A percentile compares a stretch with the other conserved stretches of the same genome.
Evolutionary conservation across 1,140 invertebrate genomes (phyloP).

Genomic region (Hylaeus volcanicus): DNA sequence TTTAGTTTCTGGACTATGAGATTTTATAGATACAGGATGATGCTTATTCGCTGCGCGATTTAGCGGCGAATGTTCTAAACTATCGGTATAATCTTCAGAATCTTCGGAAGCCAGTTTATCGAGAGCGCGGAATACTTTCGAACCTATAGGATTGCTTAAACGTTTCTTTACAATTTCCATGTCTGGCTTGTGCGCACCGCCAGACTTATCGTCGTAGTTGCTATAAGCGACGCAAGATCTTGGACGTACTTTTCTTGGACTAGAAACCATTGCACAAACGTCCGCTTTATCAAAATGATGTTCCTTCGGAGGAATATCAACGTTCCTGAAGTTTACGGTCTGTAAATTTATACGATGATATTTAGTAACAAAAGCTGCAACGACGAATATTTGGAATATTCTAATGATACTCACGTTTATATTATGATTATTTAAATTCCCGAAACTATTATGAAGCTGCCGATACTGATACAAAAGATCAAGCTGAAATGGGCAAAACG

Average conservation of each 20-base stretch:
- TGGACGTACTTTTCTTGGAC: conserved; percentile 83
- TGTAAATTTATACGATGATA: conserved; percentile 34
- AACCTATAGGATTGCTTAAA: conserved; percentile 87
- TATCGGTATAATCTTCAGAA: conserved; percentile 88
- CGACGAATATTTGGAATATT: conserved; percentile 54
- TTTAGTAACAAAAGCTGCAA: not conserved
- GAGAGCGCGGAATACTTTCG: conserved; percentile 86
- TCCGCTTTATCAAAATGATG: conserved; percentile 80
- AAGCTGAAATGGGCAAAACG: conserved; percentile 88
- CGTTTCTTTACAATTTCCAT: conserved; percentile 83
- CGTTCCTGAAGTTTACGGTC: conserved; percentile 63
- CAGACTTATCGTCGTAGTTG: conserved; percentile 77
- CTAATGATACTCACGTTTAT: conserved; percentile 77
- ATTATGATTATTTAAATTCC: conserved; percentile 83
- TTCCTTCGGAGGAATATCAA: conserved; percentile 73
- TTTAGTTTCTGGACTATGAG: conserved; percentile 51
- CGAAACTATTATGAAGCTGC: conserved; percentile 88
- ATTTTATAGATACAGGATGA: conserved; percentile 49
- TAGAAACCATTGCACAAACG: conserved; percentile 74
- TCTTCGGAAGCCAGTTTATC: conserved; percentile 85
- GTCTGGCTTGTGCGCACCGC: conserved; percentile 81
- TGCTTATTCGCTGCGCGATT: conserved; percentile 73
- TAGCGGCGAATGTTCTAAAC: conserved; percentile 83
- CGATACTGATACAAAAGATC: conserved; percentile 91
- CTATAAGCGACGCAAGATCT: conserved; percentile 84